These are phyloP conservation scores for Apostichopus japonicus DNA, from an alignment of 35 echinoderm and acorn worm genomes.

Conservation along the genomic window DNA sequence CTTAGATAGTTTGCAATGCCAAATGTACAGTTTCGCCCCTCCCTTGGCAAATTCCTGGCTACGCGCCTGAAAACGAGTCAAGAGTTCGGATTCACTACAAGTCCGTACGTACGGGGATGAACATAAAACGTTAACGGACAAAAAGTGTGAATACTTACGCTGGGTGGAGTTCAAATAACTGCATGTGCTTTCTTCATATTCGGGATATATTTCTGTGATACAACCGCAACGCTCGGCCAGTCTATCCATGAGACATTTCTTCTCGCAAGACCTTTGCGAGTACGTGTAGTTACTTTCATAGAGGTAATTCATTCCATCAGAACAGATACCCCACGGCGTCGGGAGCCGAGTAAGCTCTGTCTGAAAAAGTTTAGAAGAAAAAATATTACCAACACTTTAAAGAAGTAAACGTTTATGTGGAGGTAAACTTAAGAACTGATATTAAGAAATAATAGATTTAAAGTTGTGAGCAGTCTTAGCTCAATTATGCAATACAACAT, in stretches of 20 bases:
- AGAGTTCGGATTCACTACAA: neutral
- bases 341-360: slow-evolving; percentile 3
- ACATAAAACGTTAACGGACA: neutral
- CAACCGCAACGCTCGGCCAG: slow-evolving; percentile 15
- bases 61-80: too few species aligned
- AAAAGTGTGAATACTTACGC: neutral
- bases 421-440: too few species aligned
- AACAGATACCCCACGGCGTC: slow-evolving; percentile 5
- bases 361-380: neutral
- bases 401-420: too few species aligned
- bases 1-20: too few species aligned
- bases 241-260: neutral
- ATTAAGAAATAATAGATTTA: too few species aligned
- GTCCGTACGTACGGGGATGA: neutral
- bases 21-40: too few species aligned
- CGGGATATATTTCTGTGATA: neutral
- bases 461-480: too few species aligned
- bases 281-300: neutral
- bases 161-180: slow-evolving; percentile 25
- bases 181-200: neutral
- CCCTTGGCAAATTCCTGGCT: too few species aligned
- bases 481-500: too few species aligned
- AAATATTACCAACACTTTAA: neutral
- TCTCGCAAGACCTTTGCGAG: slow-evolving; percentile 29
- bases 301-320: neutral